phyloP scores from a whole-genome alignment of 2,113 vertebrate species.

The Furnarius figulus region DNA sequence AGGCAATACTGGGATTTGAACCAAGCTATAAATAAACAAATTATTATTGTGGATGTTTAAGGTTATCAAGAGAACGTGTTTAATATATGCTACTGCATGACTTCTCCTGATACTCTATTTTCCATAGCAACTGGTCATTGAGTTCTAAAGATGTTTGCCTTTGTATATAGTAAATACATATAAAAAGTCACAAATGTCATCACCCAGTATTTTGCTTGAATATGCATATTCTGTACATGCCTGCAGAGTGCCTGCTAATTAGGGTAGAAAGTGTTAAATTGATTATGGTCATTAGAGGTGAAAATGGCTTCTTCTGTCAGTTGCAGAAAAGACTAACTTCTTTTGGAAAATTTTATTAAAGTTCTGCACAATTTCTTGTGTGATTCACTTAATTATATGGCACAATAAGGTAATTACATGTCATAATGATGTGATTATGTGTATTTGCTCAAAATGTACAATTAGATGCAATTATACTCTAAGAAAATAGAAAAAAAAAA shows the following conservation, averaged over 20 bases:
- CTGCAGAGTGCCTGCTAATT: not conserved
- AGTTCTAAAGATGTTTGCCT: not conserved
- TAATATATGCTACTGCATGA: not conserved
- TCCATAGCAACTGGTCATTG: not conserved
- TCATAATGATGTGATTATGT: slow-evolving; percentile 53
- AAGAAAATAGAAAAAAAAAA: slow-evolving; percentile 1
- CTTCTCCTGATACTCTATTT: not conserved
- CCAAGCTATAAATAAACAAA: not conserved
- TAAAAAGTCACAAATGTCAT: not conserved
- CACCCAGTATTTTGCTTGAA: not conserved
- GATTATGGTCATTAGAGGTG: slow-evolving; percentile 12
- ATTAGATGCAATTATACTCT: slow-evolving; percentile 39
- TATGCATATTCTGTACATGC: not conserved
- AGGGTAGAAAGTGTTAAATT: slow-evolving; percentile 10
- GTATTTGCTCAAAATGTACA: slow-evolving; percentile 44
- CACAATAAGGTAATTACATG: slow-evolving; percentile 58
- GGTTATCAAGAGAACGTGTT: accelerated
- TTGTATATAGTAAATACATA: not conserved
- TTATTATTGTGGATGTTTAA: not conserved
- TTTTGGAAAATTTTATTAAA: slow-evolving; percentile 38
- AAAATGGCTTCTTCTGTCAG: slow-evolving; percentile 6
- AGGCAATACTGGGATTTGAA: not conserved
- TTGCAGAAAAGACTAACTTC: slow-evolving; percentile 1
- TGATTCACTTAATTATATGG: slow-evolving; percentile 53
- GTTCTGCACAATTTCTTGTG: slow-evolving; percentile 45